Evolutionary conservation across 2,797 vertebrate genomes (phyloP).

Genomic region (Cyclura pinguis): DNA sequence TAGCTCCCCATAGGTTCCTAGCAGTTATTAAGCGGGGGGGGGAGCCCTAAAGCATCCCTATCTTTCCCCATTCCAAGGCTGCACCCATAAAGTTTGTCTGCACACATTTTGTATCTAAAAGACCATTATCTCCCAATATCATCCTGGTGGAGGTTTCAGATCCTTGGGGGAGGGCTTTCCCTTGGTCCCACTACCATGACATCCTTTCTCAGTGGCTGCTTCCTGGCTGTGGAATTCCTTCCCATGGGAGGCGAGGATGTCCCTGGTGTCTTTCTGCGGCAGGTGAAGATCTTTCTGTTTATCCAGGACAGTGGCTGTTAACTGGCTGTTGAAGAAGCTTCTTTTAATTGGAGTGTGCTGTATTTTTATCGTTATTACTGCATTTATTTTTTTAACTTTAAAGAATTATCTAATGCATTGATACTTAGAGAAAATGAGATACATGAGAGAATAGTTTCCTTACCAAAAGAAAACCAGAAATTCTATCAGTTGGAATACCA

Average conservation of each 20-base stretch:
- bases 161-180: too few relatives aligned
- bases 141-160: too few relatives aligned
- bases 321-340: too few relatives aligned
- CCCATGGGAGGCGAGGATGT: too few relatives aligned
- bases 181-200: too few relatives aligned
- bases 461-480: background rate
- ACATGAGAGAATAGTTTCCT: rapidly evolving
- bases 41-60: background rate
- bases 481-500: background rate
- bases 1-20: background rate
- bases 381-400: background rate
- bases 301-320: too few relatives aligned
- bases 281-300: too few relatives aligned
- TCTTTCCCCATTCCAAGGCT: background rate
- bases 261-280: too few relatives aligned
- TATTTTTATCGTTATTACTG: too few relatives aligned
- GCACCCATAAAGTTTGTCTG: background rate
- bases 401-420: background rate
- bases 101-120: background rate
- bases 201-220: too few relatives aligned
- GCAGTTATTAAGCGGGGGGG: background rate
- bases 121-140: background rate
- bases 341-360: too few relatives aligned
- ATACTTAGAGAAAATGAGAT: background rate
- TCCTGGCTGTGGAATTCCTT: too few relatives aligned